Percentiles rank a stretch among this genome's conserved stretches.
phyloP scores from a whole-genome alignment of 2,888 invertebrate genomes.

The Sympetrum striolatum region DNA sequence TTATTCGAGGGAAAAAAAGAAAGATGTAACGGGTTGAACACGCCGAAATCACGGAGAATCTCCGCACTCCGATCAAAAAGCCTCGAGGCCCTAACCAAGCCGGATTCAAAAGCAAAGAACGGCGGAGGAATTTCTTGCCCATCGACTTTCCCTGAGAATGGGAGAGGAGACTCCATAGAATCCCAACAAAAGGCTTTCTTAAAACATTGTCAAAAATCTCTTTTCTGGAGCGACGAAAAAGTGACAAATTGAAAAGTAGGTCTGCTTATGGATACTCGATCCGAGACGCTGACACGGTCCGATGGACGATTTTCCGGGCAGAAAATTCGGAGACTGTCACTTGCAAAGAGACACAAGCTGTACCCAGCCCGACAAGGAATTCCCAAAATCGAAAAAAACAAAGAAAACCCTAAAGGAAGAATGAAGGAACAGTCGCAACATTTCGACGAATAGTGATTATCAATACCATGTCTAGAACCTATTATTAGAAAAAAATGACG shows the following conservation, averaged over 20 bases:
- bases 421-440: too few species aligned
- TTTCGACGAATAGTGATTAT: not conserved
- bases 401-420: too few species aligned
- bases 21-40: too few species aligned
- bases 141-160: too few species aligned
- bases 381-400: not conserved
- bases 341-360: not conserved
- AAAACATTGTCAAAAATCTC: not conserved
- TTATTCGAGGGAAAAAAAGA: not conserved
- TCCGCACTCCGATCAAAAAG: too few species aligned
- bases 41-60: too few species aligned
- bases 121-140: too few species aligned
- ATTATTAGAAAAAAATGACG: too few species aligned
- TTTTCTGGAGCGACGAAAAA: not conserved
- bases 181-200: not conserved
- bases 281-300: not conserved
- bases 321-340: not conserved
- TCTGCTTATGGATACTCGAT: not conserved
- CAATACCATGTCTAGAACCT: not conserved
- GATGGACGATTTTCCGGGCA: not conserved
- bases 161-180: too few species aligned
- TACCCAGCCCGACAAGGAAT: not conserved
- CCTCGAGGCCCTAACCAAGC: too few species aligned
- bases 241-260: not conserved
- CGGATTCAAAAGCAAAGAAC: too few species aligned